phyloP scores from a whole-genome alignment of 2,888 invertebrate genomes.

The Chymomyza procnemis region DNA sequence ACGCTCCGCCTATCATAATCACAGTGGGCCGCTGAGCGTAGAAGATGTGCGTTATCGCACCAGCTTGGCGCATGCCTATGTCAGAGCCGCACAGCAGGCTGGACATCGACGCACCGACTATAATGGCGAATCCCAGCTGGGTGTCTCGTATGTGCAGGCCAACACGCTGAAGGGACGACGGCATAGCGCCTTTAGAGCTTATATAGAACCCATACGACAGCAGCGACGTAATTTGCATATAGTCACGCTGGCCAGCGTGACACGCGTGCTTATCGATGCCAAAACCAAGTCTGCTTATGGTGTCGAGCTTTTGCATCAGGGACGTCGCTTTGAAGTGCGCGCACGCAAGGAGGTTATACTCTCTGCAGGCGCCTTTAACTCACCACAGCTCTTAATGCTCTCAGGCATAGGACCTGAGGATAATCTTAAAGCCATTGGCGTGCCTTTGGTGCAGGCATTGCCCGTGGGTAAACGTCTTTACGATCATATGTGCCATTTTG shows the following conservation, averaged over 20 bases:
- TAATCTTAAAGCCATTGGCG: slow-evolving; percentile 80
- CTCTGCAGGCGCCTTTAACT: slow-evolving; percentile 91
- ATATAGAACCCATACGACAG: slow-evolving; percentile 80
- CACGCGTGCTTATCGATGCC: slow-evolving; percentile 83
- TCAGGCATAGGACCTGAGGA: slow-evolving; percentile 84
- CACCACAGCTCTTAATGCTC: slow-evolving; percentile 93
- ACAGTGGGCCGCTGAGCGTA: slow-evolving; percentile 82
- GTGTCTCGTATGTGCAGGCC: slow-evolving; percentile 84
- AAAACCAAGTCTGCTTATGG: slow-evolving; percentile 83
- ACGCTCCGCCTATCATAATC: slow-evolving; percentile 81
- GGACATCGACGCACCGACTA: slow-evolving; percentile 86
- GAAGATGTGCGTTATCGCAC: slow-evolving; percentile 82
- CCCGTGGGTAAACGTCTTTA: slow-evolving; percentile 84
- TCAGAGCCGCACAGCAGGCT: slow-evolving; percentile 82
- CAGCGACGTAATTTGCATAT: slow-evolving; percentile 83
- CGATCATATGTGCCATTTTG: slow-evolving; percentile 80
- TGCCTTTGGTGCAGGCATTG: slow-evolving; percentile 82
- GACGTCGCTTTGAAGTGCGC: slow-evolving; percentile 78
- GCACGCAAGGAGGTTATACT: slow-evolving; percentile 90
- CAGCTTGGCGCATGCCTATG: slow-evolving; percentile 80
- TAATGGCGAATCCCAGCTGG: slow-evolving; percentile 82
- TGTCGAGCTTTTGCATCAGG: slow-evolving; percentile 83
- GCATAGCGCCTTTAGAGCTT: slow-evolving; percentile 84
- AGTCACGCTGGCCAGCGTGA: slow-evolving; percentile 82
- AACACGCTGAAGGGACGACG: slow-evolving; percentile 82